Conservation (phyloP, 2,113 vertebrate genomes). For the Hystrix cristata region DNA sequence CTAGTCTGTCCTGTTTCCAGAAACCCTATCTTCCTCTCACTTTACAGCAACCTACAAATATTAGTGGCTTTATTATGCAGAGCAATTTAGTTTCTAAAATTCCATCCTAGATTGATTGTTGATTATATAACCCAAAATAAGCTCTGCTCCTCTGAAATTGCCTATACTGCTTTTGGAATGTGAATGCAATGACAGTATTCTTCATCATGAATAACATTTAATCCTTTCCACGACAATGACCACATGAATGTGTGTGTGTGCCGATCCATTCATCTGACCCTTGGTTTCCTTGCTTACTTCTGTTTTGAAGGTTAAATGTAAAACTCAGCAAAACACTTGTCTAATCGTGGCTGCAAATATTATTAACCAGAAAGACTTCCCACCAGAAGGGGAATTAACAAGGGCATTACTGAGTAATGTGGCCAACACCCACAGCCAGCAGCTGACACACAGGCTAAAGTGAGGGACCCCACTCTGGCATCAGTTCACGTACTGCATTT, state of each 20-base stretch:
- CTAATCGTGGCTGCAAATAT: conserved; percentile 4
- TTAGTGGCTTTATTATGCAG: not conserved
- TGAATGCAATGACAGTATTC: not conserved
- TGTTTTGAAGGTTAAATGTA: conserved; percentile 28
- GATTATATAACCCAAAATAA: not conserved
- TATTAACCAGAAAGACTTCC: conserved; percentile 40
- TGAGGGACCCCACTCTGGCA: not conserved
- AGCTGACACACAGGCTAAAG: not conserved
- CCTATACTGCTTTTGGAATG: not conserved
- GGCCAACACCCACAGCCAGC: not conserved
- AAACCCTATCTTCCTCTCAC: not conserved
- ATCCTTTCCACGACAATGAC: not conserved
- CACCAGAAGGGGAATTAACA: not conserved
- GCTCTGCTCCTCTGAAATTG: not conserved
- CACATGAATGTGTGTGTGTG: not conserved
- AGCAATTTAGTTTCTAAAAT: conserved; percentile 36
- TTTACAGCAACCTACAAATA: not conserved
- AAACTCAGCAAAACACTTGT: conserved; percentile 28
- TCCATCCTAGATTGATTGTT: not conserved
- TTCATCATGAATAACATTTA: not conserved
- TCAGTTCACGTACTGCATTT: not conserved
- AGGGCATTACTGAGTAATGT: not conserved
- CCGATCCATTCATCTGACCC: not conserved
- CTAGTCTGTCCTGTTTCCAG: not conserved
- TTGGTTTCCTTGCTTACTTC: not conserved